A percentile compares a stretch with the other conserved stretches of the same genome.
Conservation (phyloP, 2,888 invertebrate species). For the Timandra comae region DNA sequence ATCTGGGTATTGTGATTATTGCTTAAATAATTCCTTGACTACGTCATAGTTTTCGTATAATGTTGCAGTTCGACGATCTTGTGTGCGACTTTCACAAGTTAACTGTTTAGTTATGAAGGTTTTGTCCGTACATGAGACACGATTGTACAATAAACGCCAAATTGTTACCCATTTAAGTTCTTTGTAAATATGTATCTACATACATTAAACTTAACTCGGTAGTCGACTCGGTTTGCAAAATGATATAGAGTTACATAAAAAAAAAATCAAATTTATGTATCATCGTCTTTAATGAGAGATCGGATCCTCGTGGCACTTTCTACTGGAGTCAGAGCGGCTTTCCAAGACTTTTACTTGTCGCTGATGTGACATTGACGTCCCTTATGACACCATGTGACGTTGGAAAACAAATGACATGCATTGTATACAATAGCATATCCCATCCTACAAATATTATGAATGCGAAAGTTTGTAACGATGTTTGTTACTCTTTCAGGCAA, state of each 20-base stretch:
- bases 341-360: conserved; percentile 32
- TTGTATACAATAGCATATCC: no score
- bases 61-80: conserved; percentile 34
- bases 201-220: conserved; percentile 11
- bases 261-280: conserved; percentile 30
- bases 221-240: conserved; percentile 2
- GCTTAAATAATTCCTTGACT: conserved; percentile 33
- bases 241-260: conserved; percentile 15
- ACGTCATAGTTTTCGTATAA: conserved; percentile 37
- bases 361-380: conserved; percentile 19
- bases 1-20: conserved; percentile 16
- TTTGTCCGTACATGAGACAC: conserved; percentile 34
- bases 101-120: conserved; percentile 38
- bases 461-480: no score
- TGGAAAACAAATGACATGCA: no score
- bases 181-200: no score
- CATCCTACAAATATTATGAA: no score
- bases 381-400: conserved; percentile 23
- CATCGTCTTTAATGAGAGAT: conserved; percentile 35
- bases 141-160: conserved; percentile 26
- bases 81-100: conserved; percentile 43
- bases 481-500: no score
- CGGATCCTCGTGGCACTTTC: conserved; percentile 41
- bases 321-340: conserved; percentile 37
- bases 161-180: conserved; percentile 15